A percentile compares a stretch with the other conserved stretches of the same genome.
phyloP scores from a whole-genome alignment of 2,113 vertebrate genomes.

The Prionailurus viverrinus region DNA sequence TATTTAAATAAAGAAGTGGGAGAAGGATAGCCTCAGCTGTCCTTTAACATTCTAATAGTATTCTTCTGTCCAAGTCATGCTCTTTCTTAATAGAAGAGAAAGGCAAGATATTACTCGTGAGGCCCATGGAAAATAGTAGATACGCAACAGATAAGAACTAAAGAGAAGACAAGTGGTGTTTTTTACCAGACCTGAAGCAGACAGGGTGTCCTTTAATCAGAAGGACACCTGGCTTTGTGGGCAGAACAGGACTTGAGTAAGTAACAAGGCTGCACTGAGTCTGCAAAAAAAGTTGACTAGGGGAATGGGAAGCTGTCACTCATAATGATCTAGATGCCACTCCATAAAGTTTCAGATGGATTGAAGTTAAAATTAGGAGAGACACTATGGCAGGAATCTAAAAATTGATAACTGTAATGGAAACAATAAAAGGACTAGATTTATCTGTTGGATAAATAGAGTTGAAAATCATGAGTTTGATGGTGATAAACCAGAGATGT shows the following conservation, averaged over 20 bases:
- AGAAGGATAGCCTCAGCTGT: background rate
- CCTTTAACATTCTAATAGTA: background rate
- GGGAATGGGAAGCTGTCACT: background rate
- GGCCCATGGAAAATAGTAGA: background rate
- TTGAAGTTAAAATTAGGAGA: constrained; percentile 56
- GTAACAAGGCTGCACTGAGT: background rate
- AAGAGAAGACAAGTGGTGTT: constrained; percentile 31
- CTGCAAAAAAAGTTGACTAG: background rate
- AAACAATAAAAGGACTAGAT: constrained; percentile 16
- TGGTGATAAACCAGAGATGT: background rate
- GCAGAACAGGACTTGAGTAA: constrained; percentile 18
- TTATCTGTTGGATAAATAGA: constrained; percentile 28
- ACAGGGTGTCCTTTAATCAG: background rate
- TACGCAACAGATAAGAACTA: background rate
- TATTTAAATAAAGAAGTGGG: background rate
- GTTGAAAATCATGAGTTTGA: constrained; percentile 48
- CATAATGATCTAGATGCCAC: background rate
- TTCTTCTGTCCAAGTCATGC: background rate
- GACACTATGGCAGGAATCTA: constrained; percentile 46
- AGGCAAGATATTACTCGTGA: background rate
- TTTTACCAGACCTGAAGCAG: background rate
- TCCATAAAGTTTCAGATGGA: constrained; percentile 56
- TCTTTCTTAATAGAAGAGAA: constrained; percentile 54
- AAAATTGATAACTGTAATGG: constrained; percentile 39
- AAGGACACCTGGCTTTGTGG: background rate